Percentiles rank a stretch among this genome's conserved stretches.
These are phyloP conservation scores for Amphiura filiformis DNA, from an alignment of 35 echinoderm and acorn worm species.

Conservation along the genomic window DNA sequence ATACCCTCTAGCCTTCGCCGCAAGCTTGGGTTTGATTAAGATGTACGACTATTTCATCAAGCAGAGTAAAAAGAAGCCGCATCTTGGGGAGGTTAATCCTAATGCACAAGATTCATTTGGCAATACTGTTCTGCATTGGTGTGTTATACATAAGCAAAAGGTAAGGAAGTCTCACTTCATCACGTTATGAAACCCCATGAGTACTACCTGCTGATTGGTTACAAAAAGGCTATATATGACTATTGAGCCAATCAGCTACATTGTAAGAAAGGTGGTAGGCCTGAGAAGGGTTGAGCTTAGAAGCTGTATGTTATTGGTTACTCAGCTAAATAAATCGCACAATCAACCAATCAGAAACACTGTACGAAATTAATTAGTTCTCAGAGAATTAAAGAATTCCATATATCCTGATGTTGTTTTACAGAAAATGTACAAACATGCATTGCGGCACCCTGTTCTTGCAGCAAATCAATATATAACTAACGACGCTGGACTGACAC, in stretches of 20 bases:
- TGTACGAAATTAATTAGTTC: too few relatives aligned
- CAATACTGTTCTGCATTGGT: constrained; percentile 93
- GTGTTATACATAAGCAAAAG: constrained; percentile 84
- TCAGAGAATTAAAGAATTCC: too few relatives aligned
- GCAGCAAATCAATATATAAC: constrained; percentile 50
- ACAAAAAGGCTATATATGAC: too few relatives aligned
- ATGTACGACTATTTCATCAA: constrained; percentile 86
- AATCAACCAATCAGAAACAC: too few relatives aligned
- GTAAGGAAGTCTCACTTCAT: constrained; percentile 37
- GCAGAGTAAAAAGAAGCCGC: constrained; percentile 22
- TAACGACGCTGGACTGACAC: constrained; percentile 72
- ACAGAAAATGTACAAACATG: constrained; percentile 70
- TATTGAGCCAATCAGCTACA: too few relatives aligned
- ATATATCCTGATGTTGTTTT: constrained; percentile 24
- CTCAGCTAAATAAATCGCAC: too few relatives aligned
- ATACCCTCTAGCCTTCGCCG: constrained; percentile 90
- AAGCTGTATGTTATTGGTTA: too few relatives aligned
- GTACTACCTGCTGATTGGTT: too few relatives aligned
- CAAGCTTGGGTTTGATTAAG: constrained; percentile 62
- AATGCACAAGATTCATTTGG: constrained; percentile 79
- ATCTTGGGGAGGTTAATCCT: constrained; percentile 64
- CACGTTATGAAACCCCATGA: too few relatives aligned
- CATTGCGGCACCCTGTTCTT: constrained; percentile 56
- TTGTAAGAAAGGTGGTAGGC: too few relatives aligned
- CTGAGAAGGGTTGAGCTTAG: too few relatives aligned